Base-by-base conservation (phyloP, 2,113 vertebrate genomes). In the Esox niger region DNA sequence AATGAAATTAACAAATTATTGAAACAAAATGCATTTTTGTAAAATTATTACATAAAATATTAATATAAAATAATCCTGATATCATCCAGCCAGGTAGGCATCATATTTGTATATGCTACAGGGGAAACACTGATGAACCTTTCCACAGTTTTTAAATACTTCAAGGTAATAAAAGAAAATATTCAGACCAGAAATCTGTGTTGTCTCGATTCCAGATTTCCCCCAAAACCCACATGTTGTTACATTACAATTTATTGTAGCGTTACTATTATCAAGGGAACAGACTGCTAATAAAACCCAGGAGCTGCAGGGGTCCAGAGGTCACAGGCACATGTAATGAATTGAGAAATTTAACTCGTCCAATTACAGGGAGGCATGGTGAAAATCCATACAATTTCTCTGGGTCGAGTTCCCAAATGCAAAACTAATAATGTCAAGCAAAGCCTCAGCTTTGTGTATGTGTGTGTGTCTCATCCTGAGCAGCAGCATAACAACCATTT, bases 271-370 rank as follows among this genome's bases (percentile, higher is more conserved):
- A 89, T 88, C 88, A 87, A 75, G 82, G 86, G 84, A 85, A 85
- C 85, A 80, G 82, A 90, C 82, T 86, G 85, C 86, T 91, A 90
- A 91, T 91, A 89, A 89, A 91, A 90, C 86, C 84, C 78, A 75
- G 82, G 82, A 85, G 89, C 86, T 86, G 81, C 64, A 31, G 75
- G 77, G 87, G 88, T 91, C 83, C 78, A 76, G 82, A 82, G 88
- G 88, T 91, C 88, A 91, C 76, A 79, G 83, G 84, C 88, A 86
- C 84, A 86, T 87, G 89, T 92, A 90, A 92, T 90, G 89, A 91
- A 90, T 90, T 87, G 88, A 91, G 90, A 91, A 91, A 91, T 91
- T 90, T 91, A 90, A 90, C 89, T 92, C 88, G 90, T 90, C 89
- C 86, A 91, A 92, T 92, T 92, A 92, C 86, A 90, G 87, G 76